Conservation (phyloP, 2,888 invertebrate genomes). For the Ochlodes sylvanus region DNA sequence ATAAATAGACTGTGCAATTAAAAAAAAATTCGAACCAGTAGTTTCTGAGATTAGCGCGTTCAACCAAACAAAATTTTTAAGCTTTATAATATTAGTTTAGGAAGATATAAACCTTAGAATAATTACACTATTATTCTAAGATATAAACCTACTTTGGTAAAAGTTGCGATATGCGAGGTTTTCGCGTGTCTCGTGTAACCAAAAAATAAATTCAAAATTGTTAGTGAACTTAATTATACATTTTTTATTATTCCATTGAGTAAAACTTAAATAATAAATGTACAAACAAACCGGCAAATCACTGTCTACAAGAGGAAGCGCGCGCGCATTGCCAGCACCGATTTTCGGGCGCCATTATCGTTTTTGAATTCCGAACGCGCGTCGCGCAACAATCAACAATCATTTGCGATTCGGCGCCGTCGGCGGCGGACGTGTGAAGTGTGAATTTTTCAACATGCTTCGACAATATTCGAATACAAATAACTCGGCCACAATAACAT, state of each 20-base stretch:
- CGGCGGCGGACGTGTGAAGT: conserved; percentile 69
- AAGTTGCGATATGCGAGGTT: too few relatives aligned
- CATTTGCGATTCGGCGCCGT: conserved; percentile 78
- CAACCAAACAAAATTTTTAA: too few relatives aligned
- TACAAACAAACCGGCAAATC: conserved; percentile 28
- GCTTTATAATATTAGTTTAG: too few relatives aligned
- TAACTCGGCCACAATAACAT: conserved; percentile 62
- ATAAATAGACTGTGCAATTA: too few relatives aligned
- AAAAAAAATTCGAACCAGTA: too few relatives aligned
- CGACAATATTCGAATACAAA: conserved; percentile 73
- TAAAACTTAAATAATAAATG: conserved; percentile 3
- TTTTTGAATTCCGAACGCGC: conserved; percentile 73
- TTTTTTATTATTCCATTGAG: neutral
- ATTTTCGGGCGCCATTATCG: conserved; percentile 69
- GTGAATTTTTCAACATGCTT: conserved; percentile 64
- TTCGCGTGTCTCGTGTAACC: neutral
- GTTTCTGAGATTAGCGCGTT: too few relatives aligned
- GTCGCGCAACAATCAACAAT: conserved; percentile 72
- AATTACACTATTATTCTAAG: too few relatives aligned
- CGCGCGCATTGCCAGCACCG: conserved; percentile 62
- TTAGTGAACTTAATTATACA: neutral
- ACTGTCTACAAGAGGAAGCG: conserved; percentile 20
- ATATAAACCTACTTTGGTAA: too few relatives aligned
- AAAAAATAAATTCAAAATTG: neutral
- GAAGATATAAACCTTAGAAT: too few relatives aligned